Evolutionary conservation across 2,113 vertebrate species (phyloP), one percentile per base, ranked within the genome.

Genomic region (Nothobranchius kuhntae): DNA sequence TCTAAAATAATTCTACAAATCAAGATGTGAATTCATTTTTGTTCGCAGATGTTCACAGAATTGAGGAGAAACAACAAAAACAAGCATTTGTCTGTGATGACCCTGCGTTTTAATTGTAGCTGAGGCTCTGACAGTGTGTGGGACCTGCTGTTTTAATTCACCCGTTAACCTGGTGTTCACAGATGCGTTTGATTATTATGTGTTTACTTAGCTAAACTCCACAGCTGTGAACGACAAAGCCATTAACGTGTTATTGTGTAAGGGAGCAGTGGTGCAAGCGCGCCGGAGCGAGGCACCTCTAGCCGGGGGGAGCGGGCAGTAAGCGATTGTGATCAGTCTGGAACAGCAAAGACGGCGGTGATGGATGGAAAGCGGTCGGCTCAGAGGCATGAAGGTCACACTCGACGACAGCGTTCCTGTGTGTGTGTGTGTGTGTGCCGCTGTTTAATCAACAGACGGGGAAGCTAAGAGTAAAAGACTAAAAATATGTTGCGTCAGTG

Each of bases 361-460:
- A 91, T 89, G 82, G 86, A 91, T 89, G 82, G 86, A 83, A 80
- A 84, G 77, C 69, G 82, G 84, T 66, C 70, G 58, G 65, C 82
- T 78, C 17, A 44, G 77, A 86, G 88, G 82, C 85, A 87, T 87
- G 89, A 89, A 91, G 86, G 88, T 91, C 85, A 91, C 71, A 78
- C 73, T 80, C 55, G 68, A 78, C 81, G 87, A 85, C 81, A 75
- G 65, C 70, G 80, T 66, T 62, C 68, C 53, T 64, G 63, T 61
- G 52, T 73, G 71, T 69, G 69, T 46, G 68, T 54, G 51, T 2
- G 2, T 4, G 58, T 56, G 68, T 35, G 65, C 36, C 67, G 57
- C 52, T 81, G 66, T 88, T 86, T 87, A 89, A 89, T 87, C 85
- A 89, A 89, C 82, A 79, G 77, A 83, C 71, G 64, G 21, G 67